A percentile compares a stretch with the other conserved stretches of the same genome.
These are phyloP conservation scores for Drosophila subsilvestris DNA, from an alignment of 2,888 invertebrate genomes.

Conservation along the genomic window DNA sequence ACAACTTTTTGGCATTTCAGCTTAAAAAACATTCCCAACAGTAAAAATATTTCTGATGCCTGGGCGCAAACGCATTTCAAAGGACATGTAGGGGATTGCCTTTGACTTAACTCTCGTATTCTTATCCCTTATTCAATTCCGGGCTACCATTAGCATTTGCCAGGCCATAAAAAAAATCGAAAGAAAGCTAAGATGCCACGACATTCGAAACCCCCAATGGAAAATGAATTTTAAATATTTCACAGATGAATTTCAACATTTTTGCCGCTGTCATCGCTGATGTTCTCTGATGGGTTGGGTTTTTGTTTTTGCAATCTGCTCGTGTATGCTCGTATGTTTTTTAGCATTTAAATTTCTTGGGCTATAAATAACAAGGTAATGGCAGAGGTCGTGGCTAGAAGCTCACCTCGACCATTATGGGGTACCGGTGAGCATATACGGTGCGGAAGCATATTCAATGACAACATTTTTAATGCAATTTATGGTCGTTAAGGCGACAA, in stretches of 20 bases:
- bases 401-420: constrained; percentile 45
- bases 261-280: constrained; percentile 33
- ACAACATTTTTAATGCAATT: constrained; percentile 77
- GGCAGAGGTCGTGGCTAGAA: constrained; percentile 26
- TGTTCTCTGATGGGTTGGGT: constrained; percentile 29
- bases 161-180: constrained; percentile 51
- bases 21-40: constrained; percentile 53
- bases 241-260: constrained; percentile 41
- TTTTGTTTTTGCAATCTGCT: no score
- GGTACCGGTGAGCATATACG: background rate
- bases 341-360: constrained; percentile 31
- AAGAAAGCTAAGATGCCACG: constrained; percentile 27
- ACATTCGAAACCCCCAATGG: constrained; percentile 42
- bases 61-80: constrained; percentile 26
- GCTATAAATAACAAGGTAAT: constrained; percentile 30
- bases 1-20: constrained; percentile 63
- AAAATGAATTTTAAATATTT: constrained; percentile 62
- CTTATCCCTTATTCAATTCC: constrained; percentile 54
- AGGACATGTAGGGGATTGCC: constrained; percentile 49
- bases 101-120: constrained; percentile 19
- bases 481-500: constrained; percentile 80
- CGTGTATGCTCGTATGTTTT: constrained; percentile 5
- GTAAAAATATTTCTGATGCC: constrained; percentile 52
- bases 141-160: constrained; percentile 56
- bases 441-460: constrained; percentile 62